These are phyloP conservation scores for Philopotamus ludificatus DNA, from an alignment of 1,140 invertebrate species.

Conservation along the genomic window DNA sequence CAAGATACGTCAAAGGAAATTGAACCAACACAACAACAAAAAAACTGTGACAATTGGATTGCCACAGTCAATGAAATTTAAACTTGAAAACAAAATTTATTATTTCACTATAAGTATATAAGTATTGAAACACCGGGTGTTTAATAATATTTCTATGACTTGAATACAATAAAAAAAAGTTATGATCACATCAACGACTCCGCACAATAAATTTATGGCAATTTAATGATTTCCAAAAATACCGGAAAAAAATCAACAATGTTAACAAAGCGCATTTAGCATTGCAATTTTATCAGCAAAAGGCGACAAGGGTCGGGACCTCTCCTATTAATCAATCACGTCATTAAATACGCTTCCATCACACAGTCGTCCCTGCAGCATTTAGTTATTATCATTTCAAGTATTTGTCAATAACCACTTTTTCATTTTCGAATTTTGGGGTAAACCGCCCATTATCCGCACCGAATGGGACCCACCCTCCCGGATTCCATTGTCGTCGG, in stretches of 20 bases:
- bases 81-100: no score
- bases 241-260: conserved; percentile 16
- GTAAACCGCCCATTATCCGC: conserved; percentile 38
- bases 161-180: no score
- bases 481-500: not conserved
- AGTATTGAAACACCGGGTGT: no score
- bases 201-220: not conserved
- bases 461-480: conserved; percentile 18
- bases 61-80: no score
- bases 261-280: conserved; percentile 24
- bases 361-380: not conserved
- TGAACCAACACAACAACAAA: no score
- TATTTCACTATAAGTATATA: no score
- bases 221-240: not conserved
- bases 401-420: conserved; percentile 28
- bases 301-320: conserved; percentile 1
- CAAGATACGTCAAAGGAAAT: no score
- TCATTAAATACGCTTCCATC: conserved; percentile 40
- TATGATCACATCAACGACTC: no score
- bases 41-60: no score
- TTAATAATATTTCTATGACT: no score
- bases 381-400: conserved; percentile 5
- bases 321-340: conserved; percentile 22
- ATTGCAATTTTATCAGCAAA: conserved; percentile 24
- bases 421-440: conserved; percentile 37